Base-by-base conservation (phyloP, 92 coral and sea anemone species). In the Epizoanthus stellaris region DNA sequence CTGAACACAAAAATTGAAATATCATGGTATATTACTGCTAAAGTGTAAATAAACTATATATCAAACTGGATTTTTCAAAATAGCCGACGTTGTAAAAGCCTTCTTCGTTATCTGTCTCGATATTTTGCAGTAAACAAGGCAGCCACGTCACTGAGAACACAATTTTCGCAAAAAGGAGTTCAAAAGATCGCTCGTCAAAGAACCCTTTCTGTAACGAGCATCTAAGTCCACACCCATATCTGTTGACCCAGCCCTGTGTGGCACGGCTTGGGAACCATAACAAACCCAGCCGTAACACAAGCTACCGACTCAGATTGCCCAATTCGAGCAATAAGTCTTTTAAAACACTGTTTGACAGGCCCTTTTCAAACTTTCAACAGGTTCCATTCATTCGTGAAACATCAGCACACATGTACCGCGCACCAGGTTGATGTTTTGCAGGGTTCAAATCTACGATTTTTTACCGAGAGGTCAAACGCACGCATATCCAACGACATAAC, bases 201-300 rank as follows among this genome's bases (percentile, higher is more conserved):
- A 63, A 12, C 71, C 40, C 5, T 63, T 63, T 54, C 70, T 79
- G 58, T 58, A 64, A 58, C 58, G 23, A 59, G 59, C 40, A 10
- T 1, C 19, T 6, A 76, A 20, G 83, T 49, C 83, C 83, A 79
- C 83, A 79, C 83, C 83, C 83, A 79, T 52, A 52, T 62, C 6
- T n/a, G 40, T 42, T 79, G 83, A 79, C 83, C 83, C 83, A 79
- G 72, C 83, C 83, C 83, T 61, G 65, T 63, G 65, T 79, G 60
- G 13, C 20, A 42, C 72, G 83, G 83, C 67, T 43, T 76, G 69
- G 81, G 83, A 71, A 63, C 83, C 83, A 79, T 36, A 79, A 63
- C 83, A 79, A 79, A 49, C 73, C 72, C 53, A 20, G 12, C 45
- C 15, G 67, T 21, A 79, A 79, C 49, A 38, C 43, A 20, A 67